phyloP scores from a whole-genome alignment of 2,113 vertebrate genomes.

The Scalopus aquaticus region DNA sequence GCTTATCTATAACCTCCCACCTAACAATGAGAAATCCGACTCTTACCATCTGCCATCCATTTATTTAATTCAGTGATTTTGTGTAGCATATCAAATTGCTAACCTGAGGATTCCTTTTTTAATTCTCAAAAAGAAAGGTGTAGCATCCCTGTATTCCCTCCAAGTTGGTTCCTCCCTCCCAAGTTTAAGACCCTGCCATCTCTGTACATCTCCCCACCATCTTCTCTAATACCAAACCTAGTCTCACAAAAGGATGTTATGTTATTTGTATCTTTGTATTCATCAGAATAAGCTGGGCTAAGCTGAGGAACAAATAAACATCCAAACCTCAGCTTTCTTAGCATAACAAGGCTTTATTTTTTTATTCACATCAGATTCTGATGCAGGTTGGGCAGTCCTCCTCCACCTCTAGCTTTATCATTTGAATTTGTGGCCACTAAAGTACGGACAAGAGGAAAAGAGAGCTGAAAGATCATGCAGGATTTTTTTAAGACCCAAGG shows the following conservation, averaged over 20 bases:
- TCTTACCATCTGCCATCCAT: background rate
- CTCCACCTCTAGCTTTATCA: background rate
- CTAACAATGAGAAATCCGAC: background rate
- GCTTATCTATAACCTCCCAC: background rate
- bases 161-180: background rate
- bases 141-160: background rate
- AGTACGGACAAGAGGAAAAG: background rate
- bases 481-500: background rate
- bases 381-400: background rate
- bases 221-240: background rate
- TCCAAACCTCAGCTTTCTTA: background rate
- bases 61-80: background rate
- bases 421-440: background rate
- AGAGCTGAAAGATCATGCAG: background rate
- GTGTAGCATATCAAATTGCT: background rate
- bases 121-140: background rate
- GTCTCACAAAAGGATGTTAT: background rate
- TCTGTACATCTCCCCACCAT: background rate
- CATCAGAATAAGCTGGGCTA: background rate
- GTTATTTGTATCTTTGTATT: background rate
- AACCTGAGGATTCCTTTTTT: background rate
- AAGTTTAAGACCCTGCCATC: background rate
- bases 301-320: background rate
- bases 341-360: background rate
- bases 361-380: background rate